A percentile compares a stretch with the other conserved stretches of the same genome.
Conservation (phyloP, 2,888 invertebrate genomes). For the Anarsia innoxiella region DNA sequence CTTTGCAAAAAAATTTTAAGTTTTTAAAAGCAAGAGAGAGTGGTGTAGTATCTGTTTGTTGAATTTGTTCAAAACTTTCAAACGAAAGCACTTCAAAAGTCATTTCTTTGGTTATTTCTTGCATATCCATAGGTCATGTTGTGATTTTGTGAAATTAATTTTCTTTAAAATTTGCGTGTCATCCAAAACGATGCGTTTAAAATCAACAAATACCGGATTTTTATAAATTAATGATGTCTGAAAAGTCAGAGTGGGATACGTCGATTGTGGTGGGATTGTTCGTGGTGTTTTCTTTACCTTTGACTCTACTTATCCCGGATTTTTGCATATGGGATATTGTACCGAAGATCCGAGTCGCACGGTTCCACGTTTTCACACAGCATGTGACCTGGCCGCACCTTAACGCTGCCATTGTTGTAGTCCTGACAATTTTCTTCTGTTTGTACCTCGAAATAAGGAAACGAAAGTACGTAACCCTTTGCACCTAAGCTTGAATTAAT, state of each 20-base stretch:
- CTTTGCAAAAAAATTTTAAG: too few species aligned
- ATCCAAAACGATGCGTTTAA: neutral
- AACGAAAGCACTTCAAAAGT: too few species aligned
- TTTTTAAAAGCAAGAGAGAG: too few species aligned
- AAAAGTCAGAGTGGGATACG: slow-evolving; percentile 27
- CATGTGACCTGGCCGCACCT: slow-evolving; percentile 48
- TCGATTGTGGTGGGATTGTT: slow-evolving; percentile 28
- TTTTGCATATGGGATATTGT: slow-evolving; percentile 55
- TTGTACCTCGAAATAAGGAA: slow-evolving; percentile 56
- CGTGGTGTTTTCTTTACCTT: slow-evolving; percentile 49
- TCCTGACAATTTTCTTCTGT: slow-evolving; percentile 46
- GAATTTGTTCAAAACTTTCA: too few species aligned
- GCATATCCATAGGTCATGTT: too few species aligned
- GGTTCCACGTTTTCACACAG: slow-evolving; percentile 43
- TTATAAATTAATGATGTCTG: slow-evolving; percentile 38
- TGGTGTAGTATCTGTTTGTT: too few species aligned
- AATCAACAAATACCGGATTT: slow-evolving; percentile 7
- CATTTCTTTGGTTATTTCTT: too few species aligned
- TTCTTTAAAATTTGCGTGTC: neutral
- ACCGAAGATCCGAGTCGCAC: slow-evolving; percentile 47
- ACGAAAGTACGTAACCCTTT: slow-evolving; percentile 54
- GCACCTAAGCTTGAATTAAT: too few species aligned
- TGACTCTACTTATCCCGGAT: slow-evolving; percentile 50
- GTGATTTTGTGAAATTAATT: neutral
- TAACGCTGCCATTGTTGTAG: slow-evolving; percentile 34